Evolutionary conservation across 2,113 vertebrate genomes (phyloP), one percentile per base, ranked within the genome.

Genomic region (Anhinga rufa): DNA sequence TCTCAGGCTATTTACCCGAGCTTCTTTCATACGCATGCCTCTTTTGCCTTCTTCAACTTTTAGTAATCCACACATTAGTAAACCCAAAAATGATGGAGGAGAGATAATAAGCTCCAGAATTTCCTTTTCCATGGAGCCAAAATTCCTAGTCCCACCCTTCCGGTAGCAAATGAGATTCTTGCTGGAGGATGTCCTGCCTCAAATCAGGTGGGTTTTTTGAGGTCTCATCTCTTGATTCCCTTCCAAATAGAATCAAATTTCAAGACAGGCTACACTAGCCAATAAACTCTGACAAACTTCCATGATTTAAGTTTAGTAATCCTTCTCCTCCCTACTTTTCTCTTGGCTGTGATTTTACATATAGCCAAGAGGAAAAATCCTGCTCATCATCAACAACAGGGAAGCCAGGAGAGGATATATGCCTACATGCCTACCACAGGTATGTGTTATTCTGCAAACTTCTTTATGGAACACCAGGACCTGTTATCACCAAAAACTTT

Each of bases 101-200:
- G 54, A 92, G 94, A 87, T 89, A 95, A 95, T 19, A 12, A 95
- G 62, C 54, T 85, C 46, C 89, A 92, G 89, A 95, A 88, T 85
- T 95, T 94, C 86, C 62, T 95, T 66, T 87, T 89, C 71, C 82
- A 77, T 80, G 40, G 38, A 95, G 89, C 89, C 94, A 96, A 93
- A 89, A 94, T 91, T 95, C 89, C 82, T 68, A 57, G 89, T 90
- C 91, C 94, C 89, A 71, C 89, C 79, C 93, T 95, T 91, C 93
- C n/a, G 16, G 55, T 44, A 68, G 91, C 52, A 97, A 97, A 95
- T 80, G 62, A 88, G 78, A 86, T 83, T 91, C 78, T 83, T 92
- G 89, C 84, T 97, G 71, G 92, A 95, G 91, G 91, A 96, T 11
- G 62, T 66, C 78, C 84, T 96, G 81, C 84, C 68, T 82, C 62